A percentile compares a stretch with the other conserved stretches of the same genome.
Evolutionary conservation across 2,113 vertebrate genomes (phyloP).

Genomic region (Zapus hudsonius): DNA sequence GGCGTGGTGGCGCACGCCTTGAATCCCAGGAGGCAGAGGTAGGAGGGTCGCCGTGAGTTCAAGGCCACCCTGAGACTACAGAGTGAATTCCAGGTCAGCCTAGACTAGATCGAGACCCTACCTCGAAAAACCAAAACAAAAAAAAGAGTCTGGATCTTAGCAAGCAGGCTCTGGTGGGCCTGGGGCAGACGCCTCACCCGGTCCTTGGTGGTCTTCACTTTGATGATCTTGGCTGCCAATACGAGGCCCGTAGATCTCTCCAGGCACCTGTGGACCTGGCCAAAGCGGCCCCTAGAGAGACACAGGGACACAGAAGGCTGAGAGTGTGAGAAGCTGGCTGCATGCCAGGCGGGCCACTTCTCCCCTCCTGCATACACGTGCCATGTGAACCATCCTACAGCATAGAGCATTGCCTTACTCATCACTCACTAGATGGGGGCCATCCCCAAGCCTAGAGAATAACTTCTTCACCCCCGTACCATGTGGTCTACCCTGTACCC

Average conservation of each 20-base stretch:
- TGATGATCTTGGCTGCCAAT: conserved; percentile 93
- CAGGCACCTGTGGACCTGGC: conserved; percentile 92
- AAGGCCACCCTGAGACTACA: too few relatives aligned
- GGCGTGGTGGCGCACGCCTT: too few relatives aligned
- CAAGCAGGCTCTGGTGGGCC: not conserved
- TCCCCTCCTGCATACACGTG: not conserved
- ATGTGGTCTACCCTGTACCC: not conserved
- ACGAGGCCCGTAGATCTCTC: conserved; percentile 89
- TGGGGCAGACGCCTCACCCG: conserved; percentile 82
- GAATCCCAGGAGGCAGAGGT: too few relatives aligned
- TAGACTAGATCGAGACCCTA: too few relatives aligned
- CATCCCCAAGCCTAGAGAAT: too few relatives aligned
- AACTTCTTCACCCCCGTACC: too few relatives aligned
- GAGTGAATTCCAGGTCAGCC: too few relatives aligned
- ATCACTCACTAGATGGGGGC: accelerated
- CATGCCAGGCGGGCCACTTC: accelerated
- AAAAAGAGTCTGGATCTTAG: not conserved
- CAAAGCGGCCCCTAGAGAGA: conserved; percentile 90
- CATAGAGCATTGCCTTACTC: not conserved
- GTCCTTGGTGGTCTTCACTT: conserved; percentile 91
- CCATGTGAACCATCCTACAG: not conserved
- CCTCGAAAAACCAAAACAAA: too few relatives aligned
- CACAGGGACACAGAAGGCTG: conserved; percentile 14
- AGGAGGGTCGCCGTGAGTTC: too few relatives aligned
- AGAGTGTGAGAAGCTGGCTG: not conserved